A percentile compares a stretch with the other conserved stretches of the same genome.
phyloP scores from a whole-genome alignment of 2,797 vertebrate genomes.

The Sebastiscus albofasciatus region DNA sequence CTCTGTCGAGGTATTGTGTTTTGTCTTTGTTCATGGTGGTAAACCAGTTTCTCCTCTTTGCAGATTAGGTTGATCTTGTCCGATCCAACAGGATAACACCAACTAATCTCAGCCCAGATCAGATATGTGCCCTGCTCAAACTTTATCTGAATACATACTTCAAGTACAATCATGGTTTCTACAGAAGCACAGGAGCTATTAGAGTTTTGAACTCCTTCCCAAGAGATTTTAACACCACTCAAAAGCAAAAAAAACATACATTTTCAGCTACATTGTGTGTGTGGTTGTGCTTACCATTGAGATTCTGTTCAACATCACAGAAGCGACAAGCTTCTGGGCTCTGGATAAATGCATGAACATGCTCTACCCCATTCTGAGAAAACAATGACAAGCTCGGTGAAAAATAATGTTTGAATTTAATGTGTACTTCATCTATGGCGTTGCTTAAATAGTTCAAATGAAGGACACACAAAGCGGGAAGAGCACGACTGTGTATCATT shows the following conservation, averaged over 20 bases:
- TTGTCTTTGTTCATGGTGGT: neutral
- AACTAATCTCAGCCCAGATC: neutral
- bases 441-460: neutral
- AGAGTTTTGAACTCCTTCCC: neutral
- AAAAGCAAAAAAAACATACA: neutral
- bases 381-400: neutral
- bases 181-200: neutral
- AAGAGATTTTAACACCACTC: neutral
- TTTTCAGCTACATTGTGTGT: neutral
- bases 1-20: neutral
- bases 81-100: neutral
- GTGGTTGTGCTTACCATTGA: constrained; percentile 81
- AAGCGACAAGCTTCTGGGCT: constrained; percentile 88
- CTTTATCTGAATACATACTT: neutral
- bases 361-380: constrained; percentile 87
- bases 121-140: neutral
- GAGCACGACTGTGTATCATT: neutral
- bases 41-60: neutral
- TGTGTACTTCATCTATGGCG: neutral
- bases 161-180: neutral
- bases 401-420: neutral
- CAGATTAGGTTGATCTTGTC: neutral
- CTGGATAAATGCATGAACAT: constrained; percentile 90
- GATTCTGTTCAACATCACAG: constrained; percentile 91
- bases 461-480: neutral